Percentiles rank a stretch among this genome's conserved stretches.
Evolutionary conservation across 1,140 invertebrate species (phyloP).

Genomic region (Bombyx mandarina): DNA sequence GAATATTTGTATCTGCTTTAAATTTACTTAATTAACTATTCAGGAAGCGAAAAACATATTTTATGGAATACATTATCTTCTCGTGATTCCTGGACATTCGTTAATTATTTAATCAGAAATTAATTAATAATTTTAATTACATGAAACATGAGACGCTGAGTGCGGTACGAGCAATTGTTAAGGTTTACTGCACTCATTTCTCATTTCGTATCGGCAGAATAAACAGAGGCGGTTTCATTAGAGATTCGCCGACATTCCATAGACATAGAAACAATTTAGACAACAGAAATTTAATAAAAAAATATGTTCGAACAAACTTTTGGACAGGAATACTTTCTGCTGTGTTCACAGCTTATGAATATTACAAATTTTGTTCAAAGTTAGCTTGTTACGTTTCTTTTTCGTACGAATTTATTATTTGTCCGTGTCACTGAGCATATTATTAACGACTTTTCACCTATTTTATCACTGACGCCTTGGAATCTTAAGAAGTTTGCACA

Average conservation of each 20-base stretch:
- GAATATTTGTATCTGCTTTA: no score
- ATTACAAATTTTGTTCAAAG: not conserved
- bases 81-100: no score
- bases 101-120: not conserved
- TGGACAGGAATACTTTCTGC: constrained; percentile 1
- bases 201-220: constrained; percentile 54
- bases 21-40: no score
- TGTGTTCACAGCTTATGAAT: not conserved
- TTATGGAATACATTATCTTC: no score
- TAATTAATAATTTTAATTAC: constrained; percentile 9
- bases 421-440: no score
- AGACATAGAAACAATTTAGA: constrained; percentile 28
- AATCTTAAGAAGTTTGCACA: no score
- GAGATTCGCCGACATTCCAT: constrained; percentile 36
- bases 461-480: no score
- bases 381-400: no score
- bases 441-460: no score
- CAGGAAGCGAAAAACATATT: no score
- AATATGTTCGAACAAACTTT: constrained; percentile 4
- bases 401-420: no score
- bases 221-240: constrained; percentile 54
- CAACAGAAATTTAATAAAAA: constrained; percentile 17
- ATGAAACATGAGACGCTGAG: constrained; percentile 1
- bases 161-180: constrained; percentile 27
- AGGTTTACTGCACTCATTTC: constrained; percentile 48